Conservation (phyloP, 2,888 invertebrate genomes). For the Trisateles emortualis region DNA sequence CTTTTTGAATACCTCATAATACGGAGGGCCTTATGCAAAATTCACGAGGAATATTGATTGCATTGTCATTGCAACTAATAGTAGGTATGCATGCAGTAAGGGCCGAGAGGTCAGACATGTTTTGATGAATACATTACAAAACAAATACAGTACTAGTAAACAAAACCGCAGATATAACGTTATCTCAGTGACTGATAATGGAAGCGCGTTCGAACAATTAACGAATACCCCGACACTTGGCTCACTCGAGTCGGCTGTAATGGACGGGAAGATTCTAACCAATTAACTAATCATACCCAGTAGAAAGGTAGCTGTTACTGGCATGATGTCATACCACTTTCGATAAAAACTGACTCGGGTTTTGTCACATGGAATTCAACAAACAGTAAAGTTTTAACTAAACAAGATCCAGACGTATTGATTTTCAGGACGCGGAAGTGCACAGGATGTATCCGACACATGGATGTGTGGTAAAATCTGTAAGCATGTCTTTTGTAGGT, state of each 20-base stretch:
- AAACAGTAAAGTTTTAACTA: background rate
- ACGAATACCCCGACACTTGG: constrained; percentile 73
- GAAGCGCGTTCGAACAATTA: constrained; percentile 70
- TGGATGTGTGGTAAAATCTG: background rate
- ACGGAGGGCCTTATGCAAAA: no score
- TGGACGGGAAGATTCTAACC: constrained; percentile 70
- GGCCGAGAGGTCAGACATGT: constrained; percentile 1
- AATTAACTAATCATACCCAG: constrained; percentile 67
- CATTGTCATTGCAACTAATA: background rate
- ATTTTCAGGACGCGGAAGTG: constrained; percentile 9
- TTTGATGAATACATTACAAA: background rate
- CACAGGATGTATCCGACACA: background rate
- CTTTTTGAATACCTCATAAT: no score
- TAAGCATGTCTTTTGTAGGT: background rate
- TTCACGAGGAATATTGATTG: background rate
- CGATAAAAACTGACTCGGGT: constrained; percentile 13
- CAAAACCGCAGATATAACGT: constrained; percentile 18
- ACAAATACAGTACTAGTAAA: constrained; percentile 11
- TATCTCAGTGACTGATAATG: constrained; percentile 61
- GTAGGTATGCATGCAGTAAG: background rate
- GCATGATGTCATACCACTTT: constrained; percentile 46
- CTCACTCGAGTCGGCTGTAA: constrained; percentile 66
- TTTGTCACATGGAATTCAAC: constrained; percentile 9
- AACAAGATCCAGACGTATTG: background rate
- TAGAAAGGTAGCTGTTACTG: constrained; percentile 49